A percentile compares a stretch with the other conserved stretches of the same genome.
phyloP scores from a whole-genome alignment of 2,797 vertebrate species.

The Enoplosus armatus region DNA sequence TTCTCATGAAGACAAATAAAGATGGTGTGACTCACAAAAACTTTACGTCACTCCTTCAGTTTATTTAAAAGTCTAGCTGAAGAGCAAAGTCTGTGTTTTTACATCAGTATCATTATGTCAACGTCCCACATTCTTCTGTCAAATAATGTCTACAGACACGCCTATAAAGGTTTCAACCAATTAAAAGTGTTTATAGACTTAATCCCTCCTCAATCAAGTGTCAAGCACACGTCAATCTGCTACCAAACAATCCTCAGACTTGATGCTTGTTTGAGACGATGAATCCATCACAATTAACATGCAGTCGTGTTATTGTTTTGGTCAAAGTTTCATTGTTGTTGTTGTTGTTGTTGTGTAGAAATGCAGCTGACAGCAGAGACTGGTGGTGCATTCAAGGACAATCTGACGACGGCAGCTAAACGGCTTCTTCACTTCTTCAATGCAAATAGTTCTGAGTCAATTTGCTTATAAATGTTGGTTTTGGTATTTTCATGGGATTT shows the following conservation, averaged over 20 bases:
- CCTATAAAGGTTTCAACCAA: neutral
- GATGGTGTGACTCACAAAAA: neutral
- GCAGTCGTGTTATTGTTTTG: neutral
- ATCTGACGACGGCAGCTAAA: neutral
- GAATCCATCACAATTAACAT: neutral
- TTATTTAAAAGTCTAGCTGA: slow-evolving; percentile 11
- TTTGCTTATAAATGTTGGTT: neutral
- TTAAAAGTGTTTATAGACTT: neutral
- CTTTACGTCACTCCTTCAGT: neutral
- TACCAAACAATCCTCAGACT: neutral
- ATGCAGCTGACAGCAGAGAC: neutral
- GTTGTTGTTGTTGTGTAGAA: slow-evolving; percentile 1
- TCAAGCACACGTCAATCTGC: neutral
- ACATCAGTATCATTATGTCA: neutral
- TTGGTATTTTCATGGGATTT: neutral
- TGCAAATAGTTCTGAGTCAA: neutral
- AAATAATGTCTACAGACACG: neutral
- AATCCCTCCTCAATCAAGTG: neutral
- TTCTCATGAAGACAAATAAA: slow-evolving; percentile 23
- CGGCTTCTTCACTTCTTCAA: neutral
- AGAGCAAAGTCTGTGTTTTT: neutral
- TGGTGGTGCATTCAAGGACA: slow-evolving; percentile 31
- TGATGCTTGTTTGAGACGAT: neutral
- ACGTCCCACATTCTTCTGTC: neutral
- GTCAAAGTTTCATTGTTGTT: neutral